Base-by-base conservation (phyloP, 2,113 vertebrate species). In the Pleuronectes platessa region DNA sequence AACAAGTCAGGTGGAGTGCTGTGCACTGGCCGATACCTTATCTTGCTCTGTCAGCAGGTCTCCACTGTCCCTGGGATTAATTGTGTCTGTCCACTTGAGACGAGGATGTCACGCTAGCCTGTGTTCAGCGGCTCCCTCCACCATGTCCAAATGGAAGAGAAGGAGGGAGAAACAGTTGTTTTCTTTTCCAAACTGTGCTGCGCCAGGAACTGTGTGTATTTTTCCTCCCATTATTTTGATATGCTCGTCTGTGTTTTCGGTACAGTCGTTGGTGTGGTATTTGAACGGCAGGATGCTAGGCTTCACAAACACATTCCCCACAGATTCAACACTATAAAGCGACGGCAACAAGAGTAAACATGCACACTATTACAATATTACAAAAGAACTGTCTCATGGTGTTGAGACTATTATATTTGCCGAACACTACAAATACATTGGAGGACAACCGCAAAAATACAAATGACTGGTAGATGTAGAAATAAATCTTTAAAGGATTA, bases 1-100 rank as follows among this genome's bases (percentile, higher is more conserved):
- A 82, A 83, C 88, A 87, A 82, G 83, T 86, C 81, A 83, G 75
- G 37, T 76, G 76, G 58, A 84, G 73, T 53, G 7, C 67, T 78
- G 76, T 82, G 72, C 86, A 53, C 31, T 79, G 62, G 64, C 79
- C 58, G 79, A 86, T 89, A 83, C 47, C 74, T 90, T 91, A 92
- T 93, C 90, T 76, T 67, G 61, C 71, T 75, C 86, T 89, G 83
- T 90, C 90, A 92, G 90, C 75, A 60, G 80, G 84, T 89, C 87
- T 87, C 86, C 65, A 66, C 83, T 88, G 89, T 89, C 82, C 76
- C 71, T 69, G 61, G 77, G 82, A 92, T 89, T 90, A 89, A 91
- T 88, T 90, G 73, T 82, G 79, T 87, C 84, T 74, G 65, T 87
- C 89, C 85, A 86, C 88, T 89, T 88, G 89, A 90, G 91, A 90